Percentiles rank a stretch among this genome's conserved stretches.
Conservation (phyloP, 2,888 invertebrate genomes). For the Meandrusa payeni region DNA sequence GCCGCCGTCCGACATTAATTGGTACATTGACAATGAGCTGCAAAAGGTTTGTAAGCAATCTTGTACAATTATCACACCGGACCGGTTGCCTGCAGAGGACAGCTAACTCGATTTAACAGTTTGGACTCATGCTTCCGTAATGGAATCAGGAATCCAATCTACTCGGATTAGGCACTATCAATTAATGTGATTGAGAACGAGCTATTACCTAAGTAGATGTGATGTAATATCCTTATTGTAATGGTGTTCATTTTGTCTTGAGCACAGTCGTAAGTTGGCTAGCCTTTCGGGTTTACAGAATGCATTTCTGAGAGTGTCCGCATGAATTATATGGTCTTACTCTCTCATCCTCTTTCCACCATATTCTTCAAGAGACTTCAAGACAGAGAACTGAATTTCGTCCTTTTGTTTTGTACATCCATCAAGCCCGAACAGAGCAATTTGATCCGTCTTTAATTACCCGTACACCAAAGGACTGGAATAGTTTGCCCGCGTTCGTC, state of each 20-base stretch:
- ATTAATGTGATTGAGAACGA: conserved; percentile 47
- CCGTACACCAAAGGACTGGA: too few relatives aligned
- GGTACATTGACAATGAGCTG: conserved; percentile 70
- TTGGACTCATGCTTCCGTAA: conserved; percentile 42
- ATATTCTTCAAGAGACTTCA: too few relatives aligned
- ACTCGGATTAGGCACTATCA: conserved; percentile 46
- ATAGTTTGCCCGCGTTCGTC: too few relatives aligned
- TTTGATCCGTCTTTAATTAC: too few relatives aligned
- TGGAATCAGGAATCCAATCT: conserved; percentile 55
- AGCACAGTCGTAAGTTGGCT: too few relatives aligned
- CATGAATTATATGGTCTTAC: too few relatives aligned
- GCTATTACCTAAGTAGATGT: conserved; percentile 28
- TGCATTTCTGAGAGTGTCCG: neutral
- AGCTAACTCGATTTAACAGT: conserved; percentile 38
- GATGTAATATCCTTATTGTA: conserved; percentile 1
- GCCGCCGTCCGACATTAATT: conserved; percentile 71
- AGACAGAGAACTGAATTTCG: too few relatives aligned
- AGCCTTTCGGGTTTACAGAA: too few relatives aligned
- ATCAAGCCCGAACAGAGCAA: too few relatives aligned
- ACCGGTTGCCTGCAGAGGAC: conserved; percentile 29
- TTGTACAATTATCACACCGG: conserved; percentile 24
- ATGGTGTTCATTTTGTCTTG: too few relatives aligned
- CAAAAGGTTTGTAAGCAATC: conserved; percentile 59
- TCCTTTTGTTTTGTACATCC: too few relatives aligned
- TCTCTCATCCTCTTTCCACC: too few relatives aligned